A percentile compares a stretch with the other conserved stretches of the same genome.
These are phyloP conservation scores for Geotrypetes seraphini DNA, from an alignment of 2,797 vertebrate genomes.

Conservation along the genomic window DNA sequence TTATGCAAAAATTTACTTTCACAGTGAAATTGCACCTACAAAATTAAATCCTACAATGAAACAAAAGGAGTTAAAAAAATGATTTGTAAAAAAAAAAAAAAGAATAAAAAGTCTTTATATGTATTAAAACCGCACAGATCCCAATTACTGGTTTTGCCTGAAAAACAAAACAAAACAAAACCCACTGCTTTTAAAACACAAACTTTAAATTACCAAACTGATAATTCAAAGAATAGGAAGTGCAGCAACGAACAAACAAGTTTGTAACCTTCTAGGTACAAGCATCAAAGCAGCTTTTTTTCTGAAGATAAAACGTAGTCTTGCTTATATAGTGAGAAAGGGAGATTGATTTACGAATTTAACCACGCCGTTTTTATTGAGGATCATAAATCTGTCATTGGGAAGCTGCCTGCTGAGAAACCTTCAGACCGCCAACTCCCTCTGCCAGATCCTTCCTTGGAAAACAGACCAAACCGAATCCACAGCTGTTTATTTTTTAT, in stretches of 20 bases:
- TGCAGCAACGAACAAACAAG: slow-evolving; percentile 38
- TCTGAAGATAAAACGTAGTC: slow-evolving; percentile 53
- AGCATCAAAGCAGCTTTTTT: slow-evolving; percentile 36
- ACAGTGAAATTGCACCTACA: no score
- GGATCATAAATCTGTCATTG: slow-evolving; percentile 84
- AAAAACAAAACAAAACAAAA: no score
- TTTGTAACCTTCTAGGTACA: slow-evolving; percentile 18
- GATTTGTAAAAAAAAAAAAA: no score
- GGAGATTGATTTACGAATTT: slow-evolving; percentile 78
- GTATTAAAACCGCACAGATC: no score
- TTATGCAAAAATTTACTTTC: no score
- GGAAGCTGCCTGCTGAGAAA: slow-evolving; percentile 50
- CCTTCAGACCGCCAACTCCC: slow-evolving; percentile 31
- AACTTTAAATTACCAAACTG: slow-evolving; percentile 15
- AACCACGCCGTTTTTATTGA: slow-evolving; percentile 69
- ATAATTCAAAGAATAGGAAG: slow-evolving; percentile 44
- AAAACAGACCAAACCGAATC: slow-evolving; percentile 1
- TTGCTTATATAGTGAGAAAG: slow-evolving; percentile 59
- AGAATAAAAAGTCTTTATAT: no score
- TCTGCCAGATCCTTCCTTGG: slow-evolving; percentile 2
- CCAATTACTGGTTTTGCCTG: no score
- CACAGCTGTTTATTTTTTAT: no score
- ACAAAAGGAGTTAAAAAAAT: no score
- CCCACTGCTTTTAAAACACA: neutral
- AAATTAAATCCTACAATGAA: no score